Evolutionary conservation across 2,797 vertebrate genomes (phyloP).

Genomic region (Sebastes vulpes): DNA sequence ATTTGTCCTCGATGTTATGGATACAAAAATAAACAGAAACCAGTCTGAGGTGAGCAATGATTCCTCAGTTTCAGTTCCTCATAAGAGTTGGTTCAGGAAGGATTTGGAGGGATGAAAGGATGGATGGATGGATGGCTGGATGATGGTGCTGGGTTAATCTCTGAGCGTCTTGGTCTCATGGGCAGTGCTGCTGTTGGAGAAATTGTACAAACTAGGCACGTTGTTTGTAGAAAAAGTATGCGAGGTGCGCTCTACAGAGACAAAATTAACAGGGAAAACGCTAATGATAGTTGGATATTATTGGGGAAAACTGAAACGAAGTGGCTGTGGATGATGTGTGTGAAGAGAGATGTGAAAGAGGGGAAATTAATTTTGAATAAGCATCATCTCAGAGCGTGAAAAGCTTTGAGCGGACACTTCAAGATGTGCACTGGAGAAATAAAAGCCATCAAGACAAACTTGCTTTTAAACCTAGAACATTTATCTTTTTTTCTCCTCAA

Average conservation of each 20-base stretch:
- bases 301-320: not conserved
- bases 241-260: constrained; percentile 40
- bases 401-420: not conserved
- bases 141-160: constrained; percentile 54
- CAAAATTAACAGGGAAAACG: constrained; percentile 17
- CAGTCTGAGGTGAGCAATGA: constrained; percentile 1
- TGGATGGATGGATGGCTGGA: constrained; percentile 5
- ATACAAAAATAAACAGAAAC: not conserved
- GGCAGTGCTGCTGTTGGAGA: constrained; percentile 80
- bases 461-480: constrained; percentile 62
- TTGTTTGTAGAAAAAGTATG: constrained; percentile 69
- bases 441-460: constrained; percentile 49
- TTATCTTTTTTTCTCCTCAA: constrained; percentile 63
- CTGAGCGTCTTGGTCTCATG: constrained; percentile 66
- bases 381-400: not conserved
- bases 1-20: not conserved
- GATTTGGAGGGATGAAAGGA: not conserved
- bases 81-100: not conserved
- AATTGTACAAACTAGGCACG: constrained; percentile 76
- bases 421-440: constrained; percentile 13
- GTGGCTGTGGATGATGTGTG: not conserved
- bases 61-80: constrained; percentile 2
- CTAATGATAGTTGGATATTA: not conserved
- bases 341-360: not conserved
- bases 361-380: not conserved